These are phyloP conservation scores for Sebastes umbrosus DNA, from an alignment of 2,797 vertebrate species.

Conservation along the genomic window DNA sequence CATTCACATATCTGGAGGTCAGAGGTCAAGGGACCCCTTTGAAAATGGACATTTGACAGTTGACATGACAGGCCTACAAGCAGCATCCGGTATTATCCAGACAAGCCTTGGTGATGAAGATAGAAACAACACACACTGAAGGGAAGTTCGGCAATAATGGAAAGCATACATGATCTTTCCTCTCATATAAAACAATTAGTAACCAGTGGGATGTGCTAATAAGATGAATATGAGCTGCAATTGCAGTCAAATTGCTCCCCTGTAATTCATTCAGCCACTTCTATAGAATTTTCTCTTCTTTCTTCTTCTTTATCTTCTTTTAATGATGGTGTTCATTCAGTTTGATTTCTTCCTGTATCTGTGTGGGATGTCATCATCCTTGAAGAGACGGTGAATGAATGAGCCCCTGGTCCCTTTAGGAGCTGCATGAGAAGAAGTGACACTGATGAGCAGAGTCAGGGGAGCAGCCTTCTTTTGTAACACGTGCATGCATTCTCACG, in stretches of 20 bases:
- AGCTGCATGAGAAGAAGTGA: slow-evolving; percentile 49
- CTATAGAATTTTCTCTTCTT: neutral
- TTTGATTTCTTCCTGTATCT: slow-evolving; percentile 39
- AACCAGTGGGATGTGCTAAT: neutral
- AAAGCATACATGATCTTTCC: neutral
- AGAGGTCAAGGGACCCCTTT: no score
- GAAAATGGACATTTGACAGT: no score
- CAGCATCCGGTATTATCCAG: no score
- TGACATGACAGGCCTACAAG: no score
- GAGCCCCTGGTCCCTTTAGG: slow-evolving; percentile 20
- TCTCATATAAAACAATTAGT: neutral
- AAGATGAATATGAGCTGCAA: neutral
- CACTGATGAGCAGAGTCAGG: slow-evolving; percentile 55
- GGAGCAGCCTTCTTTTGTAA: slow-evolving; percentile 12
- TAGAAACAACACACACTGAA: neutral
- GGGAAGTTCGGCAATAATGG: neutral
- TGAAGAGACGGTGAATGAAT: slow-evolving; percentile 59
- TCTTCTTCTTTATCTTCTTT: slow-evolving; percentile 16
- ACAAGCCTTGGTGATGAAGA: neutral
- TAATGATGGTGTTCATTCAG: slow-evolving; percentile 40
- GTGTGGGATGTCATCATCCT: slow-evolving; percentile 28
- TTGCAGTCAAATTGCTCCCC: neutral
- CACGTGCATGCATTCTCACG: neutral
- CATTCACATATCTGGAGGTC: no score
- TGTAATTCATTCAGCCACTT: slow-evolving; percentile 10